A percentile compares a stretch with the other conserved stretches of the same genome.
Conservation (phyloP, 2,888 invertebrate genomes). For the Acronicta aceris region DNA sequence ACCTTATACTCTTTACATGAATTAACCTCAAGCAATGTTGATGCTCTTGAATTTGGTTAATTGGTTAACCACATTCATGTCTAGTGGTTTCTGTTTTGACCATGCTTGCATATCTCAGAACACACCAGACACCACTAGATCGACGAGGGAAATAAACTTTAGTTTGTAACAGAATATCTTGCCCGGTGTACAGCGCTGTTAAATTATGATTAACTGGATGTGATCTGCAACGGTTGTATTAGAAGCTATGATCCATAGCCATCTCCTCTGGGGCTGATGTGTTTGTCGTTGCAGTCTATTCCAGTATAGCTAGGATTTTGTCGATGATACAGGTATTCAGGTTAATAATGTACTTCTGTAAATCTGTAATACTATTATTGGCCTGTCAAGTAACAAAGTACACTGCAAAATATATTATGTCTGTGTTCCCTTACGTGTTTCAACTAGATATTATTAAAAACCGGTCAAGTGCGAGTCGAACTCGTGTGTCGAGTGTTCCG, state of each 20-base stretch:
- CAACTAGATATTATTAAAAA: too few species aligned
- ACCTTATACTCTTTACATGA: too few species aligned
- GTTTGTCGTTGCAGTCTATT: constrained; percentile 6
- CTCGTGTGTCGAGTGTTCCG: too few species aligned
- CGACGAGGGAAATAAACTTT: constrained; percentile 42
- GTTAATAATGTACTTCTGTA: neutral
- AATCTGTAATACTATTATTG: too few species aligned
- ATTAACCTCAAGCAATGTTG: too few species aligned
- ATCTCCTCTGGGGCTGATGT: constrained; percentile 18
- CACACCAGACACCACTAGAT: constrained; percentile 1
- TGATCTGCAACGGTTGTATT: constrained; percentile 38
- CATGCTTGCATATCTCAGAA: neutral
- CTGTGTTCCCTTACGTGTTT: too few species aligned
- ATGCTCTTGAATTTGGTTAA: too few species aligned
- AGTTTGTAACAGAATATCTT: constrained; percentile 22
- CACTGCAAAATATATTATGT: too few species aligned
- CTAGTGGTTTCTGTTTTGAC: neutral
- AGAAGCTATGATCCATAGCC: constrained; percentile 45
- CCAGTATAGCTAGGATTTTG: neutral
- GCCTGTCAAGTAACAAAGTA: too few species aligned
- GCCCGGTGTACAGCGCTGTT: constrained; percentile 17
- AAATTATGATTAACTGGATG: constrained; percentile 49
- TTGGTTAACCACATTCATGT: too few species aligned
- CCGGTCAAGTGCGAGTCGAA: too few species aligned
- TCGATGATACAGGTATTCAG: neutral